A percentile compares a stretch with the other conserved stretches of the same genome.
phyloP scores from a whole-genome alignment of 2,797 vertebrate species.

The Typhlichthys subterraneus region DNA sequence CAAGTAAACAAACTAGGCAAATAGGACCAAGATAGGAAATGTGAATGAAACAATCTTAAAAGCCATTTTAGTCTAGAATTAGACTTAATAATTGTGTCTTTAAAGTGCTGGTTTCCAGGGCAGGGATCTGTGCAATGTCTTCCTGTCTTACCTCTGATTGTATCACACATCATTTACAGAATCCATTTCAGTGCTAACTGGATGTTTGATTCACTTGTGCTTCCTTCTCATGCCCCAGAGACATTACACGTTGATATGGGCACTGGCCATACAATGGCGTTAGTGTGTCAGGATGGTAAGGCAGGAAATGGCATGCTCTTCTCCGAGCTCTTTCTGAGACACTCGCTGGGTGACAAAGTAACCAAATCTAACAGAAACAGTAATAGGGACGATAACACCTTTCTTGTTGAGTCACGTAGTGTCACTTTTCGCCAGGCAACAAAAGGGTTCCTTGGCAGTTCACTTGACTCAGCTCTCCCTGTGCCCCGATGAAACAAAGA shows the following conservation, averaged over 20 bases:
- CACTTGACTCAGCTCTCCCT: conserved; percentile 30
- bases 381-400: conserved; percentile 27
- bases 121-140: too few species aligned
- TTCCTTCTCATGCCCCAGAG: too few species aligned
- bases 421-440: conserved; percentile 56
- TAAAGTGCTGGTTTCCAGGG: too few species aligned
- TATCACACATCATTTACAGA: too few species aligned
- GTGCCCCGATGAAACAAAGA: conserved; percentile 41
- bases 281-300: conserved; percentile 7
- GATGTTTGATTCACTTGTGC: too few species aligned
- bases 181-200: too few species aligned
- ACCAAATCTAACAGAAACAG: conserved; percentile 34
- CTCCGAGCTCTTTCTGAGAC: conserved; percentile 24
- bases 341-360: conserved; percentile 27
- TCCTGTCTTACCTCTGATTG: too few species aligned
- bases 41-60: too few species aligned
- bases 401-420: conserved; percentile 42
- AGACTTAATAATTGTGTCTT: too few species aligned
- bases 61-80: too few species aligned
- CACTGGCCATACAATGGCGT: not conserved
- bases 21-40: too few species aligned
- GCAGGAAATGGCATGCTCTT: conserved; percentile 5
- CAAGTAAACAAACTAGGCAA: too few species aligned
- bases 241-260: not conserved
- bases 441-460: conserved; percentile 46